These are phyloP conservation scores for Odontocerum albicorne DNA, from an alignment of 2,888 invertebrate genomes.

Conservation along the genomic window DNA sequence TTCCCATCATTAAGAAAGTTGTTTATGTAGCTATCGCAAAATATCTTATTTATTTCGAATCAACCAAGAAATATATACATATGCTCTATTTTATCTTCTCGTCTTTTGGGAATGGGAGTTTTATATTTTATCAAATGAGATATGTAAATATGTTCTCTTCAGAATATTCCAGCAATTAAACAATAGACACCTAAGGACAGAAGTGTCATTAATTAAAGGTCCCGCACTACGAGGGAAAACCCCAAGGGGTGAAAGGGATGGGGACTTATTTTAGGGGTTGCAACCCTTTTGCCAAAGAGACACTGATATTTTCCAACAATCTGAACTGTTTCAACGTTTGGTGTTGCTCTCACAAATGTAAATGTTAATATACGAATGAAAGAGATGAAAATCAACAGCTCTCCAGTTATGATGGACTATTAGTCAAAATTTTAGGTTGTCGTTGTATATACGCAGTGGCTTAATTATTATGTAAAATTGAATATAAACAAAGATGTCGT, in stretches of 20 bases:
- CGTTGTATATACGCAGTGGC: slow-evolving; percentile 6
- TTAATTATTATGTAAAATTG: slow-evolving; percentile 21
- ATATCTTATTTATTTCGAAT: no score
- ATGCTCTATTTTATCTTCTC: no score
- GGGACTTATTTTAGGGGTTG: neutral
- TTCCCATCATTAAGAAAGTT: no score
- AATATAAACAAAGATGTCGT: slow-evolving; percentile 19
- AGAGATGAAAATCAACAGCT: no score
- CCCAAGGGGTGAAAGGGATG: slow-evolving; percentile 4
- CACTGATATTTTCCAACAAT: neutral
- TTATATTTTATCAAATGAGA: neutral
- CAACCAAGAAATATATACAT: no score
- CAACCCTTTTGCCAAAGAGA: slow-evolving; percentile 4
- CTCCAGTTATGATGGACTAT: neutral
- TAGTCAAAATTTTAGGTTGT: slow-evolving; percentile 13
- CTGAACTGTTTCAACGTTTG: no score
- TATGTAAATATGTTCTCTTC: neutral
- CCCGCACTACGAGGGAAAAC: neutral
- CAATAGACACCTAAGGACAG: slow-evolving; percentile 14
- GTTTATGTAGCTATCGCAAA: no score
- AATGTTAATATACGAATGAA: no score
- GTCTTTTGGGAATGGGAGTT: no score
- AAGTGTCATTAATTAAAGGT: slow-evolving; percentile 26
- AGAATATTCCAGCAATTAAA: slow-evolving; percentile 9
- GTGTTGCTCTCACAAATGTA: no score